These are phyloP conservation scores for Clusia tigrina DNA, from an alignment of 2,888 invertebrate species.

Conservation along the genomic window DNA sequence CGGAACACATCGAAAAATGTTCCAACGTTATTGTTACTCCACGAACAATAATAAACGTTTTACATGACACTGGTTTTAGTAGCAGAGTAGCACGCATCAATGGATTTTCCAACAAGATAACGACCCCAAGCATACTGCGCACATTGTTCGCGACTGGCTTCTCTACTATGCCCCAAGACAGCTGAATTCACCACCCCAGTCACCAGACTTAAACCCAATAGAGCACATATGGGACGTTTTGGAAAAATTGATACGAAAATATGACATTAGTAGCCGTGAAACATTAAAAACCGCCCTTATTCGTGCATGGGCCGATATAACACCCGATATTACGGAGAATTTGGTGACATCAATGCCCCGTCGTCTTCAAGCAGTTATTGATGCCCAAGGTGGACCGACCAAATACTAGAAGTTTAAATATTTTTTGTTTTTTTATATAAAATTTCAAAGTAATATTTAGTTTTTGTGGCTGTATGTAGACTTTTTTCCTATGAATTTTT, in stretches of 20 bases:
- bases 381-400: background rate
- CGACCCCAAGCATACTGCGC: background rate
- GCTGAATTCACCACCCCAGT: background rate
- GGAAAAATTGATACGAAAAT: background rate
- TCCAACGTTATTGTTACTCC: constrained; percentile 18
- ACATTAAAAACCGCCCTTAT: background rate
- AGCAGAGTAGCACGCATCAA: constrained; percentile 14
- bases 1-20: constrained; percentile 3
- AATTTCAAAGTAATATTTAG: background rate
- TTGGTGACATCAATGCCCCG: constrained; percentile 7
- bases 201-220: background rate
- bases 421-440: background rate
- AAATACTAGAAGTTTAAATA: background rate
- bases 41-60: constrained; percentile 12
- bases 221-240: background rate
- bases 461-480: background rate
- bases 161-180: constrained; percentile 4
- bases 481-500: background rate
- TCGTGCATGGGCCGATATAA: background rate
- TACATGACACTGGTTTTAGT: constrained; percentile 13
- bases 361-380: constrained; percentile 1
- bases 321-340: background rate
- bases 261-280: background rate
- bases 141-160: constrained; percentile 1
- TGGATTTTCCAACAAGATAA: background rate